These are phyloP conservation scores for Athetis lepigone DNA, from an alignment of 2,888 invertebrate genomes.

Conservation along the genomic window DNA sequence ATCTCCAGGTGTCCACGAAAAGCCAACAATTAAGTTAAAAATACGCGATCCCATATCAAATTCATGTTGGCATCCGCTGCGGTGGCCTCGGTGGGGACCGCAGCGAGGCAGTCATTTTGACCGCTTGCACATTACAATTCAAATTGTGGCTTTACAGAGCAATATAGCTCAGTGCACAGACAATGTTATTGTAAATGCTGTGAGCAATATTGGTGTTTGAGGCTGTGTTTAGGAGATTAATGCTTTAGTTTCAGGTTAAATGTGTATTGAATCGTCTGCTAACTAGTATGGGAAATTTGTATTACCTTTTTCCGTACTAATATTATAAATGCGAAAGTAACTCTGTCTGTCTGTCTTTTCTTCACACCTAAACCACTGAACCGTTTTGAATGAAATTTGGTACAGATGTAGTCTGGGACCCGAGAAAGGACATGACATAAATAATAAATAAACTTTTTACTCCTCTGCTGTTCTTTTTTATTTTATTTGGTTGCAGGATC, in stretches of 20 bases:
- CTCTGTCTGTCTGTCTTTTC: too few relatives aligned
- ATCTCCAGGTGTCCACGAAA: conserved; percentile 7
- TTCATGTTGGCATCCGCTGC: conserved; percentile 29
- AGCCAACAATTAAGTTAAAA: conserved; percentile 7
- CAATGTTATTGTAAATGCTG: conserved; percentile 32
- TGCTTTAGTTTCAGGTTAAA: neutral
- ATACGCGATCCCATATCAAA: conserved; percentile 23
- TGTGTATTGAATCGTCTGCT: too few relatives aligned
- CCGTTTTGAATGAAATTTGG: too few relatives aligned
- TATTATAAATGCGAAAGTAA: too few relatives aligned
- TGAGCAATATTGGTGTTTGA: conserved; percentile 41
- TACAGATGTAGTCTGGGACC: too few relatives aligned
- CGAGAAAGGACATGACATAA: too few relatives aligned
- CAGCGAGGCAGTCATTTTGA: conserved; percentile 48
- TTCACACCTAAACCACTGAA: too few relatives aligned
- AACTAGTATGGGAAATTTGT: too few relatives aligned
- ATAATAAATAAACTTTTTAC: too few relatives aligned
- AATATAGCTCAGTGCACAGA: conserved; percentile 22
- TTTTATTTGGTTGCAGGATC: too few relatives aligned
- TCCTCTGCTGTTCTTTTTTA: too few relatives aligned
- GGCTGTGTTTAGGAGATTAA: conserved; percentile 10
- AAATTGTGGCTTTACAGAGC: conserved; percentile 45
- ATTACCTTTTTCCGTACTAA: too few relatives aligned
- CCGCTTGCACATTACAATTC: conserved; percentile 57
- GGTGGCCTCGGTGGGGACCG: conserved; percentile 18